phyloP scores from a whole-genome alignment of 2,888 invertebrate genomes.

The Scaptomyza polygonia region DNA sequence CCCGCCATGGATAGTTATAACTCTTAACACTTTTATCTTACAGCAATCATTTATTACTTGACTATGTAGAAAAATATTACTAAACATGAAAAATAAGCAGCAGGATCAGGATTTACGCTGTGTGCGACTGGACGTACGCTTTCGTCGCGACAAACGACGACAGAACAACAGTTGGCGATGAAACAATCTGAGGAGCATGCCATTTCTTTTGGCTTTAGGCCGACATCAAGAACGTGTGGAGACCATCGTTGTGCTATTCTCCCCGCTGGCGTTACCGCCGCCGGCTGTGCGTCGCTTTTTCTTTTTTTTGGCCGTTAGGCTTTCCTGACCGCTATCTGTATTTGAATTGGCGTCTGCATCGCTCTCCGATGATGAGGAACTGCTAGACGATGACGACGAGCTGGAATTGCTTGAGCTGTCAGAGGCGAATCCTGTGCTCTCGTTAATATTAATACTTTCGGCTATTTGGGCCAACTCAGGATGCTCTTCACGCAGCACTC shows the following conservation, averaged over 20 bases:
- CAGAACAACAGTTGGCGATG: constrained; percentile 66
- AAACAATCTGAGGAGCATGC: constrained; percentile 60
- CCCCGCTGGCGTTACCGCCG: constrained; percentile 20
- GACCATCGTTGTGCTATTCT: constrained; percentile 47
- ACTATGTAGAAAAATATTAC: constrained; percentile 75
- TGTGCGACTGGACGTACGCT: constrained; percentile 22
- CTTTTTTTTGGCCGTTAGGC: constrained; percentile 93
- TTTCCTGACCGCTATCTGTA: constrained; percentile 94
- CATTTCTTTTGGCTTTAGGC: constrained; percentile 57
- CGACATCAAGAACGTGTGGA: constrained; percentile 77
- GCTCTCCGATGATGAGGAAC: constrained; percentile 76
- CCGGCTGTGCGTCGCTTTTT: constrained; percentile 87
- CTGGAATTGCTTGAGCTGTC: constrained; percentile 95
- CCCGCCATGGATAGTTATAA: constrained; percentile 28
- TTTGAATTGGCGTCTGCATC: constrained; percentile 85
- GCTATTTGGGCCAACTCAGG: constrained; percentile 91
- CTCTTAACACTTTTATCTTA: constrained; percentile 27
- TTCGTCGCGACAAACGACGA: constrained; percentile 39
- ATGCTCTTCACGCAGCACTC: constrained; percentile 88
- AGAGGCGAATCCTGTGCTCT: constrained; percentile 95
- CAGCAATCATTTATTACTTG: constrained; percentile 45
- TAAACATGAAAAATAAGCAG: constrained; percentile 46
- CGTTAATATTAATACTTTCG: constrained; percentile 92
- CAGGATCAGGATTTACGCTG: constrained; percentile 33
- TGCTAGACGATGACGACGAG: constrained; percentile 90